phyloP scores from a whole-genome alignment of 2,797 vertebrate genomes.

The Malacoraja senta region DNA sequence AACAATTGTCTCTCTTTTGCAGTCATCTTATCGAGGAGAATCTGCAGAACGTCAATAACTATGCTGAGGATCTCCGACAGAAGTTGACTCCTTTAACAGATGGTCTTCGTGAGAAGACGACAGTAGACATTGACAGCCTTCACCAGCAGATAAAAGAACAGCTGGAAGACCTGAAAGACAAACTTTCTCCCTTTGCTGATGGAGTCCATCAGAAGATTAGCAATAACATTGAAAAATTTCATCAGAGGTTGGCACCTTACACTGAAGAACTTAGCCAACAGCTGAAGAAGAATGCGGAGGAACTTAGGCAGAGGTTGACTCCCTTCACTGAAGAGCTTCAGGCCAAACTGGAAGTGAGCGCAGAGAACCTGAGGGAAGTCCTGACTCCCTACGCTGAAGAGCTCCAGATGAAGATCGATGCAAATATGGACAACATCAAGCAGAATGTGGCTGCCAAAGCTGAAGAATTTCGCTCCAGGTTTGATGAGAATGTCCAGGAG shows the following conservation, averaged over 20 bases:
- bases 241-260: conserved; percentile 54
- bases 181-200: conserved; percentile 54
- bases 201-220: conserved; percentile 59
- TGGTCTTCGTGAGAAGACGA: conserved; percentile 47
- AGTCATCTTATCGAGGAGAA: conserved; percentile 55
- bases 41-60: conserved; percentile 44
- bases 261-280: conserved; percentile 49
- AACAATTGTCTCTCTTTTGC: conserved; percentile 51
- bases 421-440: conserved; percentile 53
- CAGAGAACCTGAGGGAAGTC: conserved; percentile 66
- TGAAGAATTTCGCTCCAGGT: too few species aligned
- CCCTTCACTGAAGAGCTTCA: conserved; percentile 53
- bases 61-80: conserved; percentile 47
- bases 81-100: conserved; percentile 53
- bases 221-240: conserved; percentile 60
- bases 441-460: neutral
- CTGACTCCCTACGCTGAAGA: conserved; percentile 60
- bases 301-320: conserved; percentile 53
- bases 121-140: conserved; percentile 49
- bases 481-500: neutral
- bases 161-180: conserved; percentile 53
- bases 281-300: conserved; percentile 48
- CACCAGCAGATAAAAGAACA: conserved; percentile 57
- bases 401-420: conserved; percentile 53
- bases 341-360: conserved; percentile 53